phyloP scores from a whole-genome alignment of 2,797 vertebrate genomes.

The Crypturellus tataupa region DNA sequence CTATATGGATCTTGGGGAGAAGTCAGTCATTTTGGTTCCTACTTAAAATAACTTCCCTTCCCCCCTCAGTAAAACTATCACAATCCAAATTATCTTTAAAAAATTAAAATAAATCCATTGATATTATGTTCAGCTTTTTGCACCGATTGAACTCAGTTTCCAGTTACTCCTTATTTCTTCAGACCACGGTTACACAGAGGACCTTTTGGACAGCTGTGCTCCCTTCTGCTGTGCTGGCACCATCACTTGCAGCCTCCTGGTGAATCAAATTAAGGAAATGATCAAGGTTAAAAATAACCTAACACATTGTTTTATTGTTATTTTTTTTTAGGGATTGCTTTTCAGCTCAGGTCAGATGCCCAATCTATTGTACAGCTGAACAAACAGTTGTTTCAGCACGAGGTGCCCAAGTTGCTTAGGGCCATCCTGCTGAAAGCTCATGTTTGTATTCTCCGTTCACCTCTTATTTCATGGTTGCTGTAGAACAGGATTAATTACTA shows the following conservation, averaged over 20 bases:
- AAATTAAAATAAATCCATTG: not conserved
- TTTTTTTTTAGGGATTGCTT: conserved; percentile 55
- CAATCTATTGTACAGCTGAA: conserved; percentile 58
- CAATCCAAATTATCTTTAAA: not conserved
- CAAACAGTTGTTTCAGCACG: conserved; percentile 65
- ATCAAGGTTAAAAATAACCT: conserved; percentile 56
- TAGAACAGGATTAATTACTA: not conserved
- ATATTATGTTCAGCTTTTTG: not conserved
- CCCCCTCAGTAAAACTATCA: not conserved
- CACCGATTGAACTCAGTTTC: not conserved
- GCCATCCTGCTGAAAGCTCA: conserved; percentile 43
- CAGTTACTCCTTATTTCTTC: conserved; percentile 18
- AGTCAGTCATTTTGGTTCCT: not conserved
- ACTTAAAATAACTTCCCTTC: not conserved
- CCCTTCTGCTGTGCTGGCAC: not conserved
- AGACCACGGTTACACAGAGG: not conserved
- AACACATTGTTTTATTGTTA: not conserved
- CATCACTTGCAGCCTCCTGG: not conserved
- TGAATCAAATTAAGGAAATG: conserved; percentile 14
- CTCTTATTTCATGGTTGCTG: not conserved
- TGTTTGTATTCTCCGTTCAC: not conserved
- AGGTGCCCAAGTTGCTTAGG: conserved; percentile 53
- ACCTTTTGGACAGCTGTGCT: not conserved
- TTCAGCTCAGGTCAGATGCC: conserved; percentile 39
- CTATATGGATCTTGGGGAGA: not conserved